Evolutionary conservation across 2,797 vertebrate genomes (phyloP), one percentile per base, ranked within the genome.

Genomic region (Threskiornis aethiopicus): DNA sequence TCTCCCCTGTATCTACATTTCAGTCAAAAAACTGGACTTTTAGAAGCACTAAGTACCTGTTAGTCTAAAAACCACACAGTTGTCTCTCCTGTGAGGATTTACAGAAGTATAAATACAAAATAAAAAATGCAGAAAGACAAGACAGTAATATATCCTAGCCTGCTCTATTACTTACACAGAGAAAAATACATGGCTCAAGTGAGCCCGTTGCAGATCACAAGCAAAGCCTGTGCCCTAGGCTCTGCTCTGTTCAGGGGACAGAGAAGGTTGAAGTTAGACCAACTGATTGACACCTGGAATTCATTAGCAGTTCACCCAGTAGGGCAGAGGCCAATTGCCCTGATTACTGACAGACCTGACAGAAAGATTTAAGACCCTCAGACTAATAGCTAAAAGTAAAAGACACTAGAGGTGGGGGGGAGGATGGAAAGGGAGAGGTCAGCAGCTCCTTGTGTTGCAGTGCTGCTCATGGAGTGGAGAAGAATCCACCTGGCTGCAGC

Each of bases 131-230:
- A 49, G 39, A 57, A 41, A 59, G 10, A 37, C 12, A 57, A 62
- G 55, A 51, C 26, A 62, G 26, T 18, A 65, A 46, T 13, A 35
- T 18, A 70, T 14, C 24, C 24, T 69, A 80, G 22, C 31, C 37
- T 75, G 14, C 22, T 70, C 24, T 37, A 20, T 24, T 19, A 22
- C 29, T 46, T 57, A 20, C 13, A 73, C 16, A 57, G 42, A 62
- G 6, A 24, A 44, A 77, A 29, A 25, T 2, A 54, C 0, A 1
- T 1, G 2, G 71, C 26, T 39, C 16, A 57, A n/a, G 20, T 2
- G 0, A 91, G 25, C 4, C 75, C 62, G 14, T 4, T 15, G 5
- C 66, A 71, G 19, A 35, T 37, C 62, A 67, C 10, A 51, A 59
- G 66, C 44, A 26, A 58, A 51, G 17, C 26, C 58, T 54, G 31